phyloP scores from a whole-genome alignment of 2,113 vertebrate species.

The Menidia beryllina region DNA sequence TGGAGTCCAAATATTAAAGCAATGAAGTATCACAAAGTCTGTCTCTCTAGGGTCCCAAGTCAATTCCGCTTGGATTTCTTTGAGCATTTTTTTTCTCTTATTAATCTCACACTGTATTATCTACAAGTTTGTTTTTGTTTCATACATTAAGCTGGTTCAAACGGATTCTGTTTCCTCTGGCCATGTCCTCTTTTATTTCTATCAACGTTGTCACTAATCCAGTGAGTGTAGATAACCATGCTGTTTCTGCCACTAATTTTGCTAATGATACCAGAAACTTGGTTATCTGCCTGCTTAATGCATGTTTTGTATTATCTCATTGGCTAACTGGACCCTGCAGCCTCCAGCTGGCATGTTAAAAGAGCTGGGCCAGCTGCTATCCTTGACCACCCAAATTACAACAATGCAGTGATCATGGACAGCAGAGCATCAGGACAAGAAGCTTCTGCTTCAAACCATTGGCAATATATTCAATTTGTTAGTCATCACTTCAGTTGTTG shows the following conservation, averaged over 20 bases:
- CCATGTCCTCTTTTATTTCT: conserved; percentile 31
- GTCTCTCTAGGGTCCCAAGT: conserved; percentile 8
- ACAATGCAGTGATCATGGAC: conserved; percentile 56
- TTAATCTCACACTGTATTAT: conserved; percentile 26
- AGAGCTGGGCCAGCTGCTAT: conserved; percentile 69
- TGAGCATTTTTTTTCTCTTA: conserved; percentile 27
- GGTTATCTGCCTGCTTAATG: conserved; percentile 35
- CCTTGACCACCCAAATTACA: conserved; percentile 71
- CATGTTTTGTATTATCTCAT: conserved; percentile 36
- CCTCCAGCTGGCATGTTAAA: conserved; percentile 65
- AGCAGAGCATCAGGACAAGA: conserved; percentile 64
- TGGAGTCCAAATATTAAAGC: conserved; percentile 32
- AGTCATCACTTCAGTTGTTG: conserved; percentile 47
- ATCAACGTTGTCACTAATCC: conserved; percentile 63
- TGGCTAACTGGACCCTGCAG: conserved; percentile 48
- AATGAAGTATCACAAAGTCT: conserved; percentile 22
- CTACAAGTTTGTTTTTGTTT: conserved; percentile 49
- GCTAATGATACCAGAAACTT: conserved; percentile 40
- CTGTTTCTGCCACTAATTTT: conserved; percentile 49
- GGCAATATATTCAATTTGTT: conserved; percentile 54
- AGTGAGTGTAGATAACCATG: conserved; percentile 45
- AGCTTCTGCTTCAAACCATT: conserved; percentile 58
- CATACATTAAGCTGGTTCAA: conserved; percentile 32
- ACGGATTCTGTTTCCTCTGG: conserved; percentile 33
- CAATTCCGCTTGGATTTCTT: conserved; percentile 18